These are phyloP conservation scores for Melanotaenia parkinsoni DNA, from an alignment of 2,797 vertebrate genomes.

Conservation along the genomic window DNA sequence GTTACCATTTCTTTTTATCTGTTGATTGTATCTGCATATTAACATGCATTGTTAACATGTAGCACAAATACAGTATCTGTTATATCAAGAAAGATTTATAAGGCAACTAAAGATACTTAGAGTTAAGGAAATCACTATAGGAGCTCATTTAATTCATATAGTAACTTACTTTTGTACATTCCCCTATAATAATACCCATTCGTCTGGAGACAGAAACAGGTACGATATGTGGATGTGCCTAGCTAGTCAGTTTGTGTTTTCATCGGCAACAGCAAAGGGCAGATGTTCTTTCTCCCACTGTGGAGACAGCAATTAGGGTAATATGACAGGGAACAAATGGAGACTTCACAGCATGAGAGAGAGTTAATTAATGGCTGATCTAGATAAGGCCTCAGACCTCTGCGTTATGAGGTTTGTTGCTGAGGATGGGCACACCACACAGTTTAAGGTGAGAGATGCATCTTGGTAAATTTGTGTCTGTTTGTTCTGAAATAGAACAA, in stretches of 20 bases:
- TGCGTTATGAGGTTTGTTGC: slow-evolving; percentile 25
- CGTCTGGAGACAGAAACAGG: background rate
- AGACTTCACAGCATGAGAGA: slow-evolving; percentile 55
- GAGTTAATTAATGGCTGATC: slow-evolving; percentile 70
- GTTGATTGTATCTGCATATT: no score
- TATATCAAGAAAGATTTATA: no score
- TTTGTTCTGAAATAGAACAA: slow-evolving; percentile 27
- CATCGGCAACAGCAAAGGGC: slow-evolving; percentile 46
- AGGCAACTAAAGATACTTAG: no score
- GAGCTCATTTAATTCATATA: background rate
- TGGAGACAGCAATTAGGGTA: slow-evolving; percentile 64
- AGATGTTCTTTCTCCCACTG: slow-evolving; percentile 53
- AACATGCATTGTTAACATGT: no score
- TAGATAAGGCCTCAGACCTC: slow-evolving; percentile 56
- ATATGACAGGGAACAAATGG: slow-evolving; percentile 70
- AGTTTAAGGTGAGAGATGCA: background rate
- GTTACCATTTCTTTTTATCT: no score
- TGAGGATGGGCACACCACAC: slow-evolving; percentile 15
- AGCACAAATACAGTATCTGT: no score
- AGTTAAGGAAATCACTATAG: background rate
- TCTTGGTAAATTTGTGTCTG: background rate
- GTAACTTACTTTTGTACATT: background rate
- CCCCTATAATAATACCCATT: background rate
- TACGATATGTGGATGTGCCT: slow-evolving; percentile 7
- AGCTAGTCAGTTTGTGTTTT: slow-evolving; percentile 32